A percentile compares a stretch with the other conserved stretches of the same genome.
Evolutionary conservation across 2,888 invertebrate species (phyloP).

Genomic region (Ethmia dodecea): DNA sequence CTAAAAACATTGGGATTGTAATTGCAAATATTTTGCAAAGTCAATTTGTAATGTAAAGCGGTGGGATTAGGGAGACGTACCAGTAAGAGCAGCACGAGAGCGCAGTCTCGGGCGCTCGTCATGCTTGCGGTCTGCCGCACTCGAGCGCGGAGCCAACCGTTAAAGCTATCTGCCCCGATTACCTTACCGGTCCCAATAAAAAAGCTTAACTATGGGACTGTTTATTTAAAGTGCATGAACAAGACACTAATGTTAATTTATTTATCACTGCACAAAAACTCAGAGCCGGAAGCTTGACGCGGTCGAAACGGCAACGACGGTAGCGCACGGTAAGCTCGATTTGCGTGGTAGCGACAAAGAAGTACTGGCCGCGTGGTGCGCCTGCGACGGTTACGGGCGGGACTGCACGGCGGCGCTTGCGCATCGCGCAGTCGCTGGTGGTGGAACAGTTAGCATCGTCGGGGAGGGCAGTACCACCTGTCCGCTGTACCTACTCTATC

Average conservation of each 20-base stretch:
- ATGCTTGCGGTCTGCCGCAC: slow-evolving; percentile 75
- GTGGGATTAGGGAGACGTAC: slow-evolving; percentile 37
- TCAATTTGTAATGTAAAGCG: not conserved
- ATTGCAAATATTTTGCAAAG: too few relatives aligned
- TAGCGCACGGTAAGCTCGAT: slow-evolving; percentile 18
- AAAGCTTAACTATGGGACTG: slow-evolving; percentile 27
- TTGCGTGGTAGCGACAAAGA: slow-evolving; percentile 13
- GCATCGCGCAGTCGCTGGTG: slow-evolving; percentile 49
- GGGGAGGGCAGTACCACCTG: slow-evolving; percentile 68
- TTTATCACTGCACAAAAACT: slow-evolving; percentile 32
- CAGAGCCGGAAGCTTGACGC: slow-evolving; percentile 18
- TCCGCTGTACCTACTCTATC: slow-evolving; percentile 53
- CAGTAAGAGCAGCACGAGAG: slow-evolving; percentile 61
- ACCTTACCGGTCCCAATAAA: slow-evolving; percentile 60
- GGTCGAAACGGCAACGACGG: slow-evolving; percentile 22
- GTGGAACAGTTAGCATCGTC: slow-evolving; percentile 65
- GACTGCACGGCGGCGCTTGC: slow-evolving; percentile 58
- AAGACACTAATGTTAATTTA: slow-evolving; percentile 18
- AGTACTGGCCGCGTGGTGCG: slow-evolving; percentile 50
- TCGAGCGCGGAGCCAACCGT: slow-evolving; percentile 75
- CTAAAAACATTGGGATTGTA: too few relatives aligned
- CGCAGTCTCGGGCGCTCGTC: slow-evolving; percentile 67
- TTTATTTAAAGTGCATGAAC: slow-evolving; percentile 13
- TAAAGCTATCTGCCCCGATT: slow-evolving; percentile 76
- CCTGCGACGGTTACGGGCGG: slow-evolving; percentile 48